These are phyloP conservation scores for Falcunculus frontatus DNA, from an alignment of 2,113 vertebrate species.

Conservation along the genomic window DNA sequence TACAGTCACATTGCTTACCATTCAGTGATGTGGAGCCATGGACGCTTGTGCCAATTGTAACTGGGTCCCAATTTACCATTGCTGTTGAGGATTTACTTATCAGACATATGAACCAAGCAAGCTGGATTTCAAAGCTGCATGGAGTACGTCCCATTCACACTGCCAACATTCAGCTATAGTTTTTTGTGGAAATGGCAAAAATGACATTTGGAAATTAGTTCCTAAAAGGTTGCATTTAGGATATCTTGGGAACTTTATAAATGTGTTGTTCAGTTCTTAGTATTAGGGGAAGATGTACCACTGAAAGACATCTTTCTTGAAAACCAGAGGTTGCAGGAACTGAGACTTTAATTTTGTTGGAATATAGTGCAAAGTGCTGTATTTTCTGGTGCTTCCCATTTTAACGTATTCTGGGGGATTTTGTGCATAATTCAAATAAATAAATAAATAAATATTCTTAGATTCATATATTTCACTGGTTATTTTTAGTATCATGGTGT, in stretches of 20 bases:
- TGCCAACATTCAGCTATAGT: accelerated
- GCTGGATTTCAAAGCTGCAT: background rate
- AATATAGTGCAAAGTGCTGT: background rate
- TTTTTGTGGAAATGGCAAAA: background rate
- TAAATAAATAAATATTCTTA: too few relatives aligned
- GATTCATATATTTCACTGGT: background rate
- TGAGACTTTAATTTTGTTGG: background rate
- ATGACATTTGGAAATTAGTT: background rate
- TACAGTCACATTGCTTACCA: accelerated
- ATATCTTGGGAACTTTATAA: background rate
- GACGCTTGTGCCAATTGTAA: accelerated
- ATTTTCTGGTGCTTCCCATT: background rate
- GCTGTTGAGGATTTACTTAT: background rate
- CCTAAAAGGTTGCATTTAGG: background rate
- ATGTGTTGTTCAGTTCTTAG: background rate
- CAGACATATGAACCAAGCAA: background rate
- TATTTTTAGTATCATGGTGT: background rate
- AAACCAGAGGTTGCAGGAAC: background rate
- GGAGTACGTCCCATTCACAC: background rate
- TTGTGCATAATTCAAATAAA: background rate
- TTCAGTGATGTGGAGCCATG: background rate
- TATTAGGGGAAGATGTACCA: background rate
- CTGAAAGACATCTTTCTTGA: background rate
- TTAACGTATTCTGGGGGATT: background rate
- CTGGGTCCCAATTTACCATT: background rate